Base-by-base conservation (phyloP, 2,113 vertebrate species). In the Scatophagus argus region DNA sequence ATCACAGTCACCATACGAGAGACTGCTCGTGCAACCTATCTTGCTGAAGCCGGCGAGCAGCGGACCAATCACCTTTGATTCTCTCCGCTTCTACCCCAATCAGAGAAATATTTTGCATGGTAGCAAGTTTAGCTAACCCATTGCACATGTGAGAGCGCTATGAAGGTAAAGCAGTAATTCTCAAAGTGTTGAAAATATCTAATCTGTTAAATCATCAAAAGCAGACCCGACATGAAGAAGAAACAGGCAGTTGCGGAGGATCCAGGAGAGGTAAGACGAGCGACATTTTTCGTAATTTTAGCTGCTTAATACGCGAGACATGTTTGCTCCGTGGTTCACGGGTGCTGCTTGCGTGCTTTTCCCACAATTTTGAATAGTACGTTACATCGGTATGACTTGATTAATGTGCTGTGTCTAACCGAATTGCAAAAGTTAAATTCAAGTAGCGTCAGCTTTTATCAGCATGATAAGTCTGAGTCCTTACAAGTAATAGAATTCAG, bases 91-190 rank as follows among this genome's bases (percentile, higher is more conserved):
- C 25, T 64, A 0, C 27, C 21, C 92, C 88, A 90, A 90, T 88
- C 75, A 36, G 51, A 13, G 12, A 52, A 6, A 12, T 77, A 51
- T 29, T 86, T 68, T 67, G 1, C 2, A 8, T 5, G 1, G 0
- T 38, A 79, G 89, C 89, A 92, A 0, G 83, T 21, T 90, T 36
- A 1, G 3, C 31, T 77, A 39, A 67, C 88, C 87, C 87, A n/a
- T 44, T 68, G 79, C 91, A 91, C 93, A 92, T 87, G 92, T 90
- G 91, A 54, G 77, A 52, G 17, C 6, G n/a, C 9, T n/a, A 38
- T 17, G 31, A 34, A 73, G n/a, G 1, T 2, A 19, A 12, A 32
- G 5, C 14, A 1, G 13, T 31, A 36, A 60, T 49, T 5, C 43
- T 51, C 0, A 49, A 39, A 80, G 31, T 6, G 51, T 39, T 8